Percentiles rank a stretch among this genome's conserved stretches.
These are phyloP conservation scores for Lithophane semibrunnea DNA, from an alignment of 2,888 invertebrate genomes.

Conservation along the genomic window DNA sequence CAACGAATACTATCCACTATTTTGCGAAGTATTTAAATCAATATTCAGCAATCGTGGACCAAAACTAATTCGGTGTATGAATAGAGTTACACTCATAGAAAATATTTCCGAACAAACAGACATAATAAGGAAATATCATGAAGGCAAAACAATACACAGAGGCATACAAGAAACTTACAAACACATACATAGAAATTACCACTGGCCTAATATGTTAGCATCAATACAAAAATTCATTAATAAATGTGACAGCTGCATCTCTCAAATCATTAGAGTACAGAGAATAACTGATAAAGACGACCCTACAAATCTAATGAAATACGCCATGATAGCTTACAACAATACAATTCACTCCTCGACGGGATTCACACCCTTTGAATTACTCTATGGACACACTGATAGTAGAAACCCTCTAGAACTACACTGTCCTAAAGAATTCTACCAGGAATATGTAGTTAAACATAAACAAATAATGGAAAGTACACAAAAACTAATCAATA, in stretches of 20 bases:
- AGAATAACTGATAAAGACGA: too few species aligned
- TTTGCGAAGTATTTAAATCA: conserved; percentile 46
- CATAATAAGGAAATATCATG: conserved; percentile 43
- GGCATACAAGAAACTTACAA: conserved; percentile 45
- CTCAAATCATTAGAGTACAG: too few species aligned
- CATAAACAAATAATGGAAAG: conserved; percentile 82
- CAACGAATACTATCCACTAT: conserved; percentile 11
- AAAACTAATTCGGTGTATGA: conserved; percentile 53
- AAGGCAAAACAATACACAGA: conserved; percentile 40
- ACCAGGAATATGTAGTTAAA: conserved; percentile 92
- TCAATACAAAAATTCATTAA: conserved; percentile 64
- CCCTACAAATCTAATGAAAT: too few species aligned
- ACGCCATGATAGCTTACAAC: conserved; percentile 51
- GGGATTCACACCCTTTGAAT: conserved; percentile 65
- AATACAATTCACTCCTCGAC: conserved; percentile 66
- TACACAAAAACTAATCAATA: conserved; percentile 54
- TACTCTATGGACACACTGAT: conserved; percentile 67
- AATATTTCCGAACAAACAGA: conserved; percentile 42
- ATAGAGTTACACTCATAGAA: conserved; percentile 55
- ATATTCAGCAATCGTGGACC: conserved; percentile 62
- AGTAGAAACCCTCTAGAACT: conserved; percentile 67
- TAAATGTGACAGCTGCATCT: too few species aligned
- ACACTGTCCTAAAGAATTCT: conserved; percentile 82
- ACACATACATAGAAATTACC: conserved; percentile 42
- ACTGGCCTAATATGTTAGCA: conserved; percentile 54